These are phyloP conservation scores for Zoanthus sansibaricus DNA, from an alignment of 92 coral and sea anemone genomes.

Conservation along the genomic window DNA sequence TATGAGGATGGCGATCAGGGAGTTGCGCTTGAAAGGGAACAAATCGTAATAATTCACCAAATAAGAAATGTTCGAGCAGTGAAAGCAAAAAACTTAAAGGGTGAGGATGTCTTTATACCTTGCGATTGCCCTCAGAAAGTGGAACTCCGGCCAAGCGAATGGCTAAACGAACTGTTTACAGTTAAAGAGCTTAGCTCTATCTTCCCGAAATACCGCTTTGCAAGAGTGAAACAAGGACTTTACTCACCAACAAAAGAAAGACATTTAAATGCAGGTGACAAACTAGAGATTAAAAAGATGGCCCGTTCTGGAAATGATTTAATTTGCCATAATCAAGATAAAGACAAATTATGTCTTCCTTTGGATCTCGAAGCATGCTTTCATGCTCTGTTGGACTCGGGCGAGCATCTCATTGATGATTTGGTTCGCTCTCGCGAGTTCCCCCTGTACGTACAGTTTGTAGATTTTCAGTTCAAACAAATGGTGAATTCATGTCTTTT, in stretches of 20 bases:
- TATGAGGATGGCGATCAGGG: constrained; percentile 47
- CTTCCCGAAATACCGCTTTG: constrained; percentile 16
- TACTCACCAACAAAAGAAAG: neutral
- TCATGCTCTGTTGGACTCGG: constrained; percentile 15
- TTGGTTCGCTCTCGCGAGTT: constrained; percentile 15
- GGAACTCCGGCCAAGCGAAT: constrained; percentile 43
- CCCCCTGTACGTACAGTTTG: constrained; percentile 51
- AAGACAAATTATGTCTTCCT: constrained; percentile 32
- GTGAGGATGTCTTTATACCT: constrained; percentile 10
- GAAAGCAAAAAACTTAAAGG: constrained; percentile 36
- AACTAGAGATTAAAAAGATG: constrained; percentile 17
- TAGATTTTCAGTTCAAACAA: constrained; percentile 2
- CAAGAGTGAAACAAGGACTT: constrained; percentile 31
- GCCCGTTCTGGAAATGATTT: neutral
- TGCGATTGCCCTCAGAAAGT: constrained; percentile 34
- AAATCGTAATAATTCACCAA: constrained; percentile 48
- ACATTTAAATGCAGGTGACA: constrained; percentile 23
- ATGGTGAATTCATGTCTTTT: neutral
- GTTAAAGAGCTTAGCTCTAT: constrained; percentile 17
- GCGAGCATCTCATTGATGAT: constrained; percentile 50
- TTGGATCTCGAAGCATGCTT: constrained; percentile 27
- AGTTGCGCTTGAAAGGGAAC: constrained; percentile 36
- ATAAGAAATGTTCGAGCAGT: constrained; percentile 25
- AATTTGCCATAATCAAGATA: constrained; percentile 25
- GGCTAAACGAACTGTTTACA: constrained; percentile 1